phyloP scores from a whole-genome alignment of 2,113 vertebrate species.

The Cichladusa arquata region DNA sequence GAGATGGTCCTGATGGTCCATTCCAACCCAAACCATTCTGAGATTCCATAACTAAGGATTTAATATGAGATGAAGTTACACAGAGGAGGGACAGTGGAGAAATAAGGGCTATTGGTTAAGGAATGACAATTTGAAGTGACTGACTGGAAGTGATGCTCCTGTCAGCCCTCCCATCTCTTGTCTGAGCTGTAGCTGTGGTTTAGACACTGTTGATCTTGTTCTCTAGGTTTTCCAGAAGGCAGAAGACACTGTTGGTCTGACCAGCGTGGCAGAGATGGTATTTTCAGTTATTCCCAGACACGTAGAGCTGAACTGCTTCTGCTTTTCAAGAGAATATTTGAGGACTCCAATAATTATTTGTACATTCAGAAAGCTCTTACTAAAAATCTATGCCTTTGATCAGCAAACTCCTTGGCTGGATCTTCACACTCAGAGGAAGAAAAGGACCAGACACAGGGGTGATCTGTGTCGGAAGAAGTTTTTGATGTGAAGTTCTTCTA shows the following conservation, averaged over 20 bases:
- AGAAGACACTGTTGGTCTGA: neutral
- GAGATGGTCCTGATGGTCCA: neutral
- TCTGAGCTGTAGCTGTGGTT: neutral
- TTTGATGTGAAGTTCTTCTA: neutral
- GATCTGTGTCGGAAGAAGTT: fast-evolving
- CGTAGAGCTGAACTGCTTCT: neutral
- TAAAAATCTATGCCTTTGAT: neutral
- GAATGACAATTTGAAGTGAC: neutral
- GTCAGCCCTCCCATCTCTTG: fast-evolving
- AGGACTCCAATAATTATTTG: neutral
- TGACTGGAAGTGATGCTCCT: neutral
- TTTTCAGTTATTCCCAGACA: neutral
- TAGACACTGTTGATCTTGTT: neutral
- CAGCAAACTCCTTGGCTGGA: neutral
- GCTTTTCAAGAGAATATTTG: neutral
- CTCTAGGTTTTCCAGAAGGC: neutral
- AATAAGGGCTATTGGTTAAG: neutral
- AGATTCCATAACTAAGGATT: neutral
- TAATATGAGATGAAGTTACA: neutral
- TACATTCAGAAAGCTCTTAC: neutral
- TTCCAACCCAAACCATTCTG: neutral
- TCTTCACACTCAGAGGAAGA: neutral
- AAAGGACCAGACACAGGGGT: neutral
- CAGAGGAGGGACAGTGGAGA: neutral
- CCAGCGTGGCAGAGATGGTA: neutral